Conservation (phyloP, 2,113 vertebrate species). For the Corvus cornix region DNA sequence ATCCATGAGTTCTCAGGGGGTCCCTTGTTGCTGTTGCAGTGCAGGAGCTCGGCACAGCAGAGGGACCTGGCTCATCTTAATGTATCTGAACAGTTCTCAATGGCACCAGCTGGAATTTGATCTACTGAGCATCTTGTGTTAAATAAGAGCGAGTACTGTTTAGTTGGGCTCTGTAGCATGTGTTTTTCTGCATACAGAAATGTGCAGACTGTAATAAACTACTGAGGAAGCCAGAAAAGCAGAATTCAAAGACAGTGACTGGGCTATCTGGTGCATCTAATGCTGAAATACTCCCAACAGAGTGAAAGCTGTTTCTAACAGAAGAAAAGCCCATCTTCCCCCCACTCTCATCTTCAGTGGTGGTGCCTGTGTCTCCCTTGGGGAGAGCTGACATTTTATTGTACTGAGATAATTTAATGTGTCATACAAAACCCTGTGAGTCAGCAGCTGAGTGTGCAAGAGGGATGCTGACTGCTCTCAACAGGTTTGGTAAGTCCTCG, state of each 20-base stretch:
- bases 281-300: neutral
- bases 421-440: neutral
- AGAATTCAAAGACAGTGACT: neutral
- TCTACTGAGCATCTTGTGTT: neutral
- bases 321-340: neutral
- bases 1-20: neutral
- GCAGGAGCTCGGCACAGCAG: rapidly evolving
- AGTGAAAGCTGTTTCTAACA: neutral
- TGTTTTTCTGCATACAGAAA: neutral
- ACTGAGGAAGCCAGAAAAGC: neutral
- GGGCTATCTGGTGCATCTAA: neutral
- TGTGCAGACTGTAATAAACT: neutral
- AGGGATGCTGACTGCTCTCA: neutral
- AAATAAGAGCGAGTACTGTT: neutral
- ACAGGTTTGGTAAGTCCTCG: neutral
- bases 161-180: neutral
- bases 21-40: neutral
- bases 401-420: neutral
- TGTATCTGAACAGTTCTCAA: neutral
- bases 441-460: neutral
- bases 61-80: neutral
- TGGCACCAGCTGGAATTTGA: neutral
- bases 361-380: neutral
- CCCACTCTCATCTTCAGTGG: neutral
- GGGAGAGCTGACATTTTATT: neutral